A percentile compares a stretch with the other conserved stretches of the same genome.
These are phyloP conservation scores for Axea sp. DNA, from an alignment of 2,888 invertebrate genomes.

Conservation along the genomic window DNA sequence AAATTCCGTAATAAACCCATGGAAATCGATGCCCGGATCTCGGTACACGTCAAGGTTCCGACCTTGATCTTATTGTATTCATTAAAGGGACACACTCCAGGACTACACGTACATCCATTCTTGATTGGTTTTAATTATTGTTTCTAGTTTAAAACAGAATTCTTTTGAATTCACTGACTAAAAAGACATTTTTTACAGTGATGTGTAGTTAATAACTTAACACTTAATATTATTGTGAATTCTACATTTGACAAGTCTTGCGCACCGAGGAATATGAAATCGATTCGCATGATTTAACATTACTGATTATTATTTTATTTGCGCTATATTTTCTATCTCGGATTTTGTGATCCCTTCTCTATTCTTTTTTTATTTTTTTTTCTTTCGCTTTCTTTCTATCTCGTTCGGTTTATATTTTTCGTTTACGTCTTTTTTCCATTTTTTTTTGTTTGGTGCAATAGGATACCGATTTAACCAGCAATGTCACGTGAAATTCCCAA, in stretches of 20 bases:
- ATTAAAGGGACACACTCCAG: conserved; percentile 24
- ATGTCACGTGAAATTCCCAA: conserved; percentile 26
- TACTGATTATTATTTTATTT: conserved; percentile 50
- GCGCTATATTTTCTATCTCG: conserved; percentile 8
- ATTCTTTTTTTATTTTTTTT: not conserved
- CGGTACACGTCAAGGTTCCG: conserved; percentile 20
- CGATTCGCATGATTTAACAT: conserved; percentile 43
- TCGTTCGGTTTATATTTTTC: too few relatives aligned
- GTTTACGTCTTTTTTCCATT: too few relatives aligned
- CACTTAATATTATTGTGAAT: not conserved
- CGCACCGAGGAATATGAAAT: conserved; percentile 23
- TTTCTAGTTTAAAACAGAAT: conserved; percentile 6
- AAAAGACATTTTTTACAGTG: conserved; percentile 20
- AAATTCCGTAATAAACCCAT: not conserved
- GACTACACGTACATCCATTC: not conserved
- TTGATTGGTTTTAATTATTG: too few relatives aligned
- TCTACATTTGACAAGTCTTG: conserved; percentile 21
- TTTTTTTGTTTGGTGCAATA: conserved; percentile 1
- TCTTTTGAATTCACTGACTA: conserved; percentile 13
- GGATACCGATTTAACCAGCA: conserved; percentile 29
- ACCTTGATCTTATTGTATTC: conserved; percentile 51
- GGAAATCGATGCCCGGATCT: conserved; percentile 5
- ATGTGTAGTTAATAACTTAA: conserved; percentile 13
- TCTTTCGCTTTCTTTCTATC: too few relatives aligned
- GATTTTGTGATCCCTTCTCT: not conserved